Percentiles rank a stretch among this genome's conserved stretches.
Conservation (phyloP, 2,888 invertebrate genomes). For the Lycophotia porphyrea region DNA sequence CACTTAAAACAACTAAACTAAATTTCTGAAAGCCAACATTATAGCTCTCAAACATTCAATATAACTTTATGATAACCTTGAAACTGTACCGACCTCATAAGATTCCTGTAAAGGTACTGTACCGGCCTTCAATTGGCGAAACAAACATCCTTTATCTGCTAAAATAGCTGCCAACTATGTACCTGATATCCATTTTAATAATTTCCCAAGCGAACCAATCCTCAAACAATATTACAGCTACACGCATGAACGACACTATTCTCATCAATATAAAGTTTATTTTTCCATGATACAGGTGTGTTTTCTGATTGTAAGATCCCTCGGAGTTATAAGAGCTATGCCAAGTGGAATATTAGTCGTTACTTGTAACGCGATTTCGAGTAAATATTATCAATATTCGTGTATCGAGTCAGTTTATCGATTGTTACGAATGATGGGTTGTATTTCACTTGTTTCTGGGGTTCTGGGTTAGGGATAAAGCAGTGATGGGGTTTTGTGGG, state of each 20-base stretch:
- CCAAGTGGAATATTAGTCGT: slow-evolving; percentile 73
- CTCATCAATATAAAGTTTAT: neutral
- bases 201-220: slow-evolving; percentile 76
- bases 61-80: slow-evolving; percentile 10
- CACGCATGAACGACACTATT: slow-evolving; percentile 24
- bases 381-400: slow-evolving; percentile 68
- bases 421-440: slow-evolving; percentile 43
- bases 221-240: slow-evolving; percentile 44
- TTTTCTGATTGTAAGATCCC: slow-evolving; percentile 31
- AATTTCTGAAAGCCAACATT: neutral
- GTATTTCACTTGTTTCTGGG: slow-evolving; percentile 45
- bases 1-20: neutral
- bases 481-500: slow-evolving; percentile 8
- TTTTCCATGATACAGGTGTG: slow-evolving; percentile 4
- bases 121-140: slow-evolving; percentile 69
- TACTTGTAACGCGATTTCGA: slow-evolving; percentile 73
- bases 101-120: slow-evolving; percentile 17
- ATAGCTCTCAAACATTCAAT: slow-evolving; percentile 37
- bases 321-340: slow-evolving; percentile 67
- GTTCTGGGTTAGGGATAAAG: slow-evolving; percentile 35
- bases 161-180: slow-evolving; percentile 78
- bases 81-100: slow-evolving; percentile 33
- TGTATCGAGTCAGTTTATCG: slow-evolving; percentile 65
- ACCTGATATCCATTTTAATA: slow-evolving; percentile 77
- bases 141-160: slow-evolving; percentile 79